Conservation (phyloP, 2,113 vertebrate genomes). For the Atlantisia rogersi region DNA sequence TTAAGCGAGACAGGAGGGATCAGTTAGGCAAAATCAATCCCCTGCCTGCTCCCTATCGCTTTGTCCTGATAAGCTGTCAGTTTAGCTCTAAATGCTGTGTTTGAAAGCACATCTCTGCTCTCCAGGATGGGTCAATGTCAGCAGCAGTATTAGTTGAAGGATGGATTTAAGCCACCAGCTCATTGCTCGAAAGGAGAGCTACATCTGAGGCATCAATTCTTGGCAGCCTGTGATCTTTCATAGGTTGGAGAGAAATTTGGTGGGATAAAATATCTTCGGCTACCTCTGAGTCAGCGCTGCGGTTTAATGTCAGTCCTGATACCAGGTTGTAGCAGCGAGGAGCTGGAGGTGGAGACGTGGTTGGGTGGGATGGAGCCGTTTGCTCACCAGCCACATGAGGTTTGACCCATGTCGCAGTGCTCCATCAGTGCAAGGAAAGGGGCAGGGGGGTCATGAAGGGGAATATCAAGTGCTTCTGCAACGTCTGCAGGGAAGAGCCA, state of each 20-base stretch:
- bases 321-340: background rate
- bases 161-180: background rate
- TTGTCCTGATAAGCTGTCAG: background rate
- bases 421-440: accelerated
- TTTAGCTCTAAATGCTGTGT: background rate
- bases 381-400: background rate
- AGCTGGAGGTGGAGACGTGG: background rate
- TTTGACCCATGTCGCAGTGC: background rate
- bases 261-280: background rate
- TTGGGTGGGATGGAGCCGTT: background rate
- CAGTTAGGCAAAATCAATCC: background rate
- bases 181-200: background rate
- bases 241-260: background rate
- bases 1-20: background rate
- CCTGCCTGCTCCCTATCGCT: background rate
- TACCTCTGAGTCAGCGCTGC: background rate
- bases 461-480: background rate
- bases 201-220: background rate
- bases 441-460: accelerated
- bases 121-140: background rate
- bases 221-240: background rate
- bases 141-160: background rate
- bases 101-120: background rate
- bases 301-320: background rate
- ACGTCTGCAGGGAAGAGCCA: background rate